Evolutionary conservation across 2,888 invertebrate species (phyloP), one percentile per base, ranked within the genome.

Genomic region (Proisotoma minuta): DNA sequence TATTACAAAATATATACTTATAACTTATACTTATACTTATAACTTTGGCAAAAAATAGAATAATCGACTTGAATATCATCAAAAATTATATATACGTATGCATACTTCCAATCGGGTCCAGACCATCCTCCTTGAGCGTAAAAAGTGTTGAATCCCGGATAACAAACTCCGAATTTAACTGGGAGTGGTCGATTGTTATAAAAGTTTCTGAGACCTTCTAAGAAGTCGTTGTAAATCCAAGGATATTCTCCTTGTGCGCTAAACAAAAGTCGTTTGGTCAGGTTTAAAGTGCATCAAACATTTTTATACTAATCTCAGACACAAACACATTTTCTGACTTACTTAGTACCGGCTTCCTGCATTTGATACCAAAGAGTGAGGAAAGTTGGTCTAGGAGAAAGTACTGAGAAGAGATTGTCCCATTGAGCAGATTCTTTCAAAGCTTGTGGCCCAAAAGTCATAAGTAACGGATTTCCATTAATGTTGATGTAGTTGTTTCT

Each of bases 391-490:
- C 62, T 60, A 18, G 60, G 65, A 15, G 48, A 51, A 2, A 72
- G 52, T 10, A 60, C 65, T 1, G 63, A 51, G 56, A 72, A 72
- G 24, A 70, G 59, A 10, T 62, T 28, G 20, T 59, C 51, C 72
- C 72, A 72, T 12, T 72, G 67, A 5, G 49, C 26, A 22, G 57
- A 66, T 18, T 15, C 20, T 15, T 53, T 59, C 27, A 72, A 65
- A 1, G 68, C 63, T 40, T 68, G 68, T n/a, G 72, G 72, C 10
- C 72, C 72, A 47, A 72, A 72, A 39, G 60, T 63, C 22, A 72
- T 48, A 34, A 72, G 66, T 15, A 72, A 64, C 3, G 72, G 72
- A 39, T 54, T 59, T 10, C 65, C 65, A 22, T 70, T 62, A 1
- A 68, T 60, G 20, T 43, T 43, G 51, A 72, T 64, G 64, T 72